Evolutionary conservation across 1,140 invertebrate genomes (phyloP).

Genomic region (Trachelipus rathkii): DNA sequence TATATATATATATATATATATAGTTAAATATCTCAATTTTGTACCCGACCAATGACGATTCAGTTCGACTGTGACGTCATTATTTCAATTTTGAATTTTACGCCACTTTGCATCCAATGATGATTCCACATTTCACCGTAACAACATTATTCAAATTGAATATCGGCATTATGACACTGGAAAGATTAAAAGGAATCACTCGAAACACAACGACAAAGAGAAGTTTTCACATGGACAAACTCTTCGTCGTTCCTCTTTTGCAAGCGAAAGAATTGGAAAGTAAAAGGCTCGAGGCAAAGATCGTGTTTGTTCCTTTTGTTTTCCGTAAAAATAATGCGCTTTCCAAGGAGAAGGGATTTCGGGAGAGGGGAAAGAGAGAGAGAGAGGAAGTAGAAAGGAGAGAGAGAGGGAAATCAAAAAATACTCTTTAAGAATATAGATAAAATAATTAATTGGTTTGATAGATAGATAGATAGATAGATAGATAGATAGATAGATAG

Average conservation of each 20-base stretch:
- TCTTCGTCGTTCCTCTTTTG: background rate
- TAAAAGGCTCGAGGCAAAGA: background rate
- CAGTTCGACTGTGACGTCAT: background rate
- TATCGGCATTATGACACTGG: constrained; percentile 11
- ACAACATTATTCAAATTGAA: constrained; percentile 13
- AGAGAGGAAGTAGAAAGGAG: no score
- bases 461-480: no score
- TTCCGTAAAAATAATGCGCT: background rate
- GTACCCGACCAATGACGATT: background rate
- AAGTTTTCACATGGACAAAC: background rate
- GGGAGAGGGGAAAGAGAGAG: no score
- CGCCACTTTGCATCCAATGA: constrained; percentile 11
- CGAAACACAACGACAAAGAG: background rate
- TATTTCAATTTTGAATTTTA: constrained; percentile 7
- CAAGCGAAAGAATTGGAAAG: constrained; percentile 1
- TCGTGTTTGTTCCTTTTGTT: background rate
- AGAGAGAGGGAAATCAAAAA: no score
- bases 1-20: background rate
- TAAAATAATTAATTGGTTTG: no score
- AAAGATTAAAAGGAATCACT: constrained; percentile 13
- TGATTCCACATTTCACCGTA: constrained; percentile 2
- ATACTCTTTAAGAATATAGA: no score
- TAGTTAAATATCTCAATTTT: background rate
- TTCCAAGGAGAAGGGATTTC: no score
- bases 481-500: no score